Evolutionary conservation across 2,888 invertebrate genomes (phyloP).

Genomic region (Cepaea hortensis): DNA sequence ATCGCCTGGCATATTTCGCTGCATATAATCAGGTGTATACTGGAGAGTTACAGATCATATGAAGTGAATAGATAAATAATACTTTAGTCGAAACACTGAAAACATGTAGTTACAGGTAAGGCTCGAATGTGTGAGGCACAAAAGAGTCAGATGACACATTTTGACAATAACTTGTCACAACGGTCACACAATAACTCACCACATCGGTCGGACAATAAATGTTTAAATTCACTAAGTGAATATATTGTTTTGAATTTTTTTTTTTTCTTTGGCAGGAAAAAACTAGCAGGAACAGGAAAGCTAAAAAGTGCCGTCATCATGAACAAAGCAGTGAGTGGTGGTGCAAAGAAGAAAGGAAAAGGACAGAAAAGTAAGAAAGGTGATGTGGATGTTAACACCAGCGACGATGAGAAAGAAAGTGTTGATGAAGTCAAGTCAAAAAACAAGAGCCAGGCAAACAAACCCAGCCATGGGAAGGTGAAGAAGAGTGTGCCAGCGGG

Average conservation of each 20-base stretch:
- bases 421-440: not conserved
- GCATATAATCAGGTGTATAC: too few relatives aligned
- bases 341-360: conserved; percentile 32
- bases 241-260: not conserved
- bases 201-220: too few relatives aligned
- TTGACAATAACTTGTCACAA: too few relatives aligned
- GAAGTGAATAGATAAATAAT: too few relatives aligned
- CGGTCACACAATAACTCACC: too few relatives aligned
- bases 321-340: conserved; percentile 64
- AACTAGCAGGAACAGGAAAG: conserved; percentile 65
- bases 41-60: too few relatives aligned
- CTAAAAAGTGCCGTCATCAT: conserved; percentile 74
- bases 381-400: conserved; percentile 11
- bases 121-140: too few relatives aligned
- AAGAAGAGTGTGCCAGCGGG: not conserved
- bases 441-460: not conserved
- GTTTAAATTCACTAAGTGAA: too few relatives aligned
- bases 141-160: too few relatives aligned
- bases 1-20: too few relatives aligned
- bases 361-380: not conserved
- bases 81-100: too few relatives aligned
- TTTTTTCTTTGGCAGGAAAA: conserved; percentile 60
- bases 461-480: conserved; percentile 10
- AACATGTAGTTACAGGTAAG: too few relatives aligned
- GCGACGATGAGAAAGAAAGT: conserved; percentile 29